Evolutionary conservation across 2,888 invertebrate species (phyloP), one percentile per base, ranked within the genome.

Genomic region (Prosapia bicincta): DNA sequence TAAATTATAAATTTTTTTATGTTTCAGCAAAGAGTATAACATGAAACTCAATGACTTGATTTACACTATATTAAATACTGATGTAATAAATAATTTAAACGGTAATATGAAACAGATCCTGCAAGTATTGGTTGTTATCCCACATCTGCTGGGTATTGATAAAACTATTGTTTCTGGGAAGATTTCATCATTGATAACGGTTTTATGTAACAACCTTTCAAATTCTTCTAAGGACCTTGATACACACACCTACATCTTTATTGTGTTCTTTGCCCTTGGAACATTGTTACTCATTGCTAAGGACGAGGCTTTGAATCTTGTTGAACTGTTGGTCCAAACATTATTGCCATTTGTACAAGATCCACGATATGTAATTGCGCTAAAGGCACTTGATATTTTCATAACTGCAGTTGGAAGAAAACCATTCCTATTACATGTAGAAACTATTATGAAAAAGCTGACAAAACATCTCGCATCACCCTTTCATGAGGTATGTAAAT

Each of bases 401-500:
- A 81, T 88, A 80, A 85, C 87, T 23, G 86, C 87, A 23, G 86
- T 86, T 84, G 87, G 82, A 26, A 72, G 75, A n/a, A 71, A 74
- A 20, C 25, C 68, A 68, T 26, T 75, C 24, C 73, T 76, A 83
- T 85, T 80, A 85, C 86, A 78, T 38, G 75, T 83, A 81, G 84
- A 86, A 83, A 83, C 85, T 79, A 82, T 88, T 78, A 83, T 85
- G 28, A 83, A 86, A 82, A 83, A 85, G 74, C 79, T 86, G 79
- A 83, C 89, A 72, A 81, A 85, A 0, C 91, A 93, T 83, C 86
- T 94, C 1, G 87, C 88, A 26, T 92, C 93, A 0, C 91, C 92
- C 10, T 90, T 88, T 82, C 89, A 91, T 80, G 87, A 90, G 84
- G 91, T 92, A 85, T 86, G 87, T 85, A 81, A 20, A 23, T 10